phyloP scores from a whole-genome alignment of 2,888 invertebrate genomes.

The Hybos culiciformis region DNA sequence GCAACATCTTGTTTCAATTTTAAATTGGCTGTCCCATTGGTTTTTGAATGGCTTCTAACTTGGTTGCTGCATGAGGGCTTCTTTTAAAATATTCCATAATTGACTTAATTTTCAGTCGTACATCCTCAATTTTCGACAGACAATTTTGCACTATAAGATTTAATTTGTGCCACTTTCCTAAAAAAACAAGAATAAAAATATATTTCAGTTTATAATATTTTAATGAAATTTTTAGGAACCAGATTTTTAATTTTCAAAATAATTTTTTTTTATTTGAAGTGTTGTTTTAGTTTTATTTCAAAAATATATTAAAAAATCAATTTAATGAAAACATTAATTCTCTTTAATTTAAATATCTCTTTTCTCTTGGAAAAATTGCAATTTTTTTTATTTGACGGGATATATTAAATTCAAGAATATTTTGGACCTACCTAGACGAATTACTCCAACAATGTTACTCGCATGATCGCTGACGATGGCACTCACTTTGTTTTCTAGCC shows the following conservation, averaged over 20 bases:
- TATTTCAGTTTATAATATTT: too few species aligned
- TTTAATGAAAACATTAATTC: too few species aligned
- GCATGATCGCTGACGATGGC: not conserved
- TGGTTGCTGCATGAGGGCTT: slow-evolving; percentile 16
- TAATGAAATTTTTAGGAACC: too few species aligned
- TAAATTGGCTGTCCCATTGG: slow-evolving; percentile 15
- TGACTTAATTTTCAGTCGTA: slow-evolving; percentile 15
- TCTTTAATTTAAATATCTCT: too few species aligned
- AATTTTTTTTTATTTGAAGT: too few species aligned
- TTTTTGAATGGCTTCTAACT: slow-evolving; percentile 16
- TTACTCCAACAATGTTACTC: not conserved
- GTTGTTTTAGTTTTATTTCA: too few species aligned
- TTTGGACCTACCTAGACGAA: not conserved
- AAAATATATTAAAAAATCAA: too few species aligned
- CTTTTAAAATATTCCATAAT: slow-evolving; percentile 19
- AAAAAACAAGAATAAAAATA: too few species aligned
- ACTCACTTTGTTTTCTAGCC: not conserved
- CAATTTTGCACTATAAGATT: slow-evolving; percentile 2
- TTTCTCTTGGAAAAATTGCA: too few species aligned
- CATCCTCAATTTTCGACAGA: not conserved
- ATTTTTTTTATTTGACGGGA: too few species aligned
- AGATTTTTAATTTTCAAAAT: too few species aligned
- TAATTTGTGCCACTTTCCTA: not conserved
- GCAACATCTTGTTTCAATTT: slow-evolving; percentile 20
- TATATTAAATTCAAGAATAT: too few species aligned